Base-by-base conservation (phyloP, 2,888 invertebrate species). In the Aspidiotus rigidus region DNA sequence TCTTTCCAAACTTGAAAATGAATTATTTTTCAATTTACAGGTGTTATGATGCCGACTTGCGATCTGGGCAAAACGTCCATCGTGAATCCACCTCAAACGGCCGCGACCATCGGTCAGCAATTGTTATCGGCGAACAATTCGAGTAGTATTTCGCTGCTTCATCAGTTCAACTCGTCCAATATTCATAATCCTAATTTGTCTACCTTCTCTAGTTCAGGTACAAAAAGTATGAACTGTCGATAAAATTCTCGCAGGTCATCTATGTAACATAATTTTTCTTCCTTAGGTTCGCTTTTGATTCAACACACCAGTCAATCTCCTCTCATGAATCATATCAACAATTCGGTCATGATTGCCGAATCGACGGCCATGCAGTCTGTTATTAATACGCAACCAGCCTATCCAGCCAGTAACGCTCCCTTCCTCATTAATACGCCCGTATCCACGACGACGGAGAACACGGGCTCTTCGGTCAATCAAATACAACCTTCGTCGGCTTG, bases 71-170 rank as follows among this genome's bases (percentile, higher is more conserved):
- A 69, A 59, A 16, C 69, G 39, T 16, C 57, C 10, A 15, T 61
- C 7, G n/a, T 61, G 69, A 59, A 61, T n/a, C 53, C 56, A 53
- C 60, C 56, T n/a, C 42, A 42, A 11, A 57, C 66, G 16, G 11
- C 66, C 7, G 69, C 69, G 7, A 54, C 69, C 13, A 61, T 69
- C 7, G 69, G 69, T 15, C 69, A 69, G 49, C 69, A 69, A 39
- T 59, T 69, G 7, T 54, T 69, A 53, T 61, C 69, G 9, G 15
- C 69, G 17, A 69, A 69, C 62, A 69, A 69, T 69, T 69, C 69
- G 8, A 69, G 62, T 15, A 69, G 62, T 15, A 62, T 69, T 11
- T 69, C 69, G 53, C 53, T 69, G 40, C 42, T 69, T 3, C 69
- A 69, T 15, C 69, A 69, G 40, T 62, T 69, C 16, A 62, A 42